phyloP scores from a whole-genome alignment of 2,113 vertebrate genomes.

The Semicossyphus pulcher region DNA sequence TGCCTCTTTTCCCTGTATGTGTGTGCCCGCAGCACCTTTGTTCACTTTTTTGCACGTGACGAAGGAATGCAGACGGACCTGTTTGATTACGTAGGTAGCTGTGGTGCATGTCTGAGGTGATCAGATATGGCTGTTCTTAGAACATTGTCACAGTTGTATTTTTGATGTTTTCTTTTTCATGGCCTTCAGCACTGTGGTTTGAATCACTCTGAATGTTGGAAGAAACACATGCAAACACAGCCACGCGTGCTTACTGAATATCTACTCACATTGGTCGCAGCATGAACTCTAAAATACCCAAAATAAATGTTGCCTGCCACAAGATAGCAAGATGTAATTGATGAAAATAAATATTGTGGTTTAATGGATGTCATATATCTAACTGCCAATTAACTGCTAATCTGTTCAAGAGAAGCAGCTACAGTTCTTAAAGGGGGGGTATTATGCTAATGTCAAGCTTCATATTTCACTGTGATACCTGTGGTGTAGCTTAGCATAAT shows the following conservation, averaged over 20 bases:
- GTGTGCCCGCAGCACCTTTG: not conserved
- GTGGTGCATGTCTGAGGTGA: constrained; percentile 2
- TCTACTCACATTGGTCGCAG: not conserved
- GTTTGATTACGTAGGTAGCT: constrained; percentile 15
- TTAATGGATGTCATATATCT: too few species aligned
- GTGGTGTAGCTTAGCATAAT: too few species aligned
- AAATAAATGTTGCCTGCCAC: too few species aligned
- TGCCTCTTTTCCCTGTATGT: not conserved
- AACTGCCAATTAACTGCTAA: too few species aligned
- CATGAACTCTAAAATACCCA: not conserved
- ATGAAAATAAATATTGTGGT: too few species aligned
- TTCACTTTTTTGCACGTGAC: not conserved
- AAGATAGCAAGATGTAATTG: too few species aligned
- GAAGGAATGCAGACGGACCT: constrained; percentile 25
- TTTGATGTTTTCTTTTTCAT: not conserved
- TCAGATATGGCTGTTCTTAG: constrained; percentile 8
- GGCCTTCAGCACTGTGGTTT: not conserved
- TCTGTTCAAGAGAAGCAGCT: too few species aligned
- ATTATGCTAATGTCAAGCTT: too few species aligned
- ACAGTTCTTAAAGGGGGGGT: too few species aligned
- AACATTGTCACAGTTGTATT: constrained; percentile 4
- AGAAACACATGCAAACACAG: not conserved
- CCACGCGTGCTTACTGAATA: too few species aligned
- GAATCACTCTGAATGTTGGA: not conserved
- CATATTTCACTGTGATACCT: too few species aligned